Evolutionary conservation across 2,113 vertebrate species (phyloP).

Genomic region (Ceratotherium simum): DNA sequence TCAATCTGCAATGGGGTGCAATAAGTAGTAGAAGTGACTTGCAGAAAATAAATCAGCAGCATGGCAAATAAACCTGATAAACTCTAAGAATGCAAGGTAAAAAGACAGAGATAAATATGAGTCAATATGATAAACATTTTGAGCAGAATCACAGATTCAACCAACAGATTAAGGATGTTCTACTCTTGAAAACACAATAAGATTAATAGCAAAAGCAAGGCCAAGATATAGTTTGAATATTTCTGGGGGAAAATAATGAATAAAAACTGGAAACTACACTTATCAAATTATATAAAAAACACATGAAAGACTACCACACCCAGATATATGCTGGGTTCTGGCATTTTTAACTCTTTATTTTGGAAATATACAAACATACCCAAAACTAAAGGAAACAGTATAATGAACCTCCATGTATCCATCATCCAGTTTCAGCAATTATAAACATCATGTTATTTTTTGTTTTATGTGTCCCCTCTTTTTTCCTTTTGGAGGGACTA

Average conservation of each 20-base stretch:
- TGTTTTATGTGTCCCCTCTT: background rate
- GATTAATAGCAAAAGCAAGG: background rate
- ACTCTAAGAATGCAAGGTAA: background rate
- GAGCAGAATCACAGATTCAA: slow-evolving; percentile 24
- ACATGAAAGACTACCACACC: background rate
- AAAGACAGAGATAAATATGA: background rate
- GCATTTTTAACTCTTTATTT: background rate
- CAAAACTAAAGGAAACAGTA: background rate
- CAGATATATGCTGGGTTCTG: background rate
- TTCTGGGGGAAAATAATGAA: background rate
- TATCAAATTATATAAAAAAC: background rate
- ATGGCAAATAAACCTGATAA: background rate
- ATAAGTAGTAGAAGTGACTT: background rate
- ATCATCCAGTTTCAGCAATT: background rate
- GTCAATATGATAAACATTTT: background rate
- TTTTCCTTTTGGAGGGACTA: background rate
- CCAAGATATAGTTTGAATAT: slow-evolving; percentile 33
- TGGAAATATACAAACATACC: background rate
- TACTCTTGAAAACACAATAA: background rate
- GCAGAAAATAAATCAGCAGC: background rate
- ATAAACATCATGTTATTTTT: background rate
- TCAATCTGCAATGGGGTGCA: background rate
- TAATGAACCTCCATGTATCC: background rate
- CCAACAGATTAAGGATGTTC: background rate
- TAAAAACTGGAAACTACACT: background rate